Evolutionary conservation across 2,888 invertebrate genomes (phyloP).

Genomic region (Diaperis boleti): DNA sequence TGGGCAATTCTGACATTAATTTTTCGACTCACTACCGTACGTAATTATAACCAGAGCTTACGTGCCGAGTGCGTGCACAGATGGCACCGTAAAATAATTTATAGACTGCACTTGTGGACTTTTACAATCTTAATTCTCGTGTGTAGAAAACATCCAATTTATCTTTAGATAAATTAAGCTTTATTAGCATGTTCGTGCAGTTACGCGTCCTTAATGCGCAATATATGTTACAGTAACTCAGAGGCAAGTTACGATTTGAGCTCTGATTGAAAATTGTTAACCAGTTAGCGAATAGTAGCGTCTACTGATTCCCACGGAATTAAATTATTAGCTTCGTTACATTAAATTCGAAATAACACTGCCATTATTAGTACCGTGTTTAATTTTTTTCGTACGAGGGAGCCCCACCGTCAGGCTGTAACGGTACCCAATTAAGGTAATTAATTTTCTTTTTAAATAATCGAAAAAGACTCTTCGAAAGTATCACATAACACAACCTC

Average conservation of each 20-base stretch:
- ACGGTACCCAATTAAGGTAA: too few species aligned
- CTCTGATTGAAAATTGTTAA: conserved; percentile 1
- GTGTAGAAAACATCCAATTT: conserved; percentile 1
- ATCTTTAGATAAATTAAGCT: conserved; percentile 7
- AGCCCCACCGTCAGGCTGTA: too few species aligned
- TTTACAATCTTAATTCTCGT: background rate
- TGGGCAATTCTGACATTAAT: conserved; percentile 8
- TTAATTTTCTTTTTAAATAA: too few species aligned
- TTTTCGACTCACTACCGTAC: background rate
- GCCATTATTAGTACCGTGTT: too few species aligned
- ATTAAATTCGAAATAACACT: too few species aligned
- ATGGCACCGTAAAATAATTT: conserved; percentile 7
- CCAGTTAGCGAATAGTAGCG: too few species aligned
- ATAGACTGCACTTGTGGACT: background rate
- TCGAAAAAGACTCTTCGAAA: too few species aligned
- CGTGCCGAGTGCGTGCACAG: background rate
- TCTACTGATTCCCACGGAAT: too few species aligned
- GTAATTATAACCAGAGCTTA: background rate
- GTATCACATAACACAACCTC: too few species aligned
- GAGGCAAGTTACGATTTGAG: background rate
- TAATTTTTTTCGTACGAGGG: too few species aligned
- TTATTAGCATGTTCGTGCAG: background rate
- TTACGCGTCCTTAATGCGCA: conserved; percentile 5
- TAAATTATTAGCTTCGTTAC: too few species aligned
- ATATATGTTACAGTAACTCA: background rate